A percentile compares a stretch with the other conserved stretches of the same genome.
These are phyloP conservation scores for Cuculus canorus DNA, from an alignment of 2,797 vertebrate genomes.

Conservation along the genomic window DNA sequence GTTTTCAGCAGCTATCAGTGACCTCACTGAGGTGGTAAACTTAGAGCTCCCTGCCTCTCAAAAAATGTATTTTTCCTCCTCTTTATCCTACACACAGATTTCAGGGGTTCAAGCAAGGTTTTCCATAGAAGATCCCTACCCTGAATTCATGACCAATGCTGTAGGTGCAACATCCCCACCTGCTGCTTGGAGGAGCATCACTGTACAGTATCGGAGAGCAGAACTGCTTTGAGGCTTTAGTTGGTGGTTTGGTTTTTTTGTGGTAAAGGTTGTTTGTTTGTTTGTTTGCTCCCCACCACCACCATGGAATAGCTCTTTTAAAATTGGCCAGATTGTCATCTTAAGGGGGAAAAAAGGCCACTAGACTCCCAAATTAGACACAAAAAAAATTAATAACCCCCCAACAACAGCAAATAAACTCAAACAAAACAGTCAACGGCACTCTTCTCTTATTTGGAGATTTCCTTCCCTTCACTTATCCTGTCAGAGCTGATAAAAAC, in stretches of 20 bases:
- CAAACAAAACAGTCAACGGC: not conserved
- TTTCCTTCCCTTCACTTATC: not conserved
- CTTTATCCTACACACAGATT: not conserved
- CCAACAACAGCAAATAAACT: too few relatives aligned
- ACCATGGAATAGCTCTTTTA: not conserved
- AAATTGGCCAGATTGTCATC: not conserved
- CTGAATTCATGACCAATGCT: not conserved
- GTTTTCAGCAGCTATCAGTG: constrained; percentile 41
- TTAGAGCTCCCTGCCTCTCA: not conserved
- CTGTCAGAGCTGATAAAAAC: not conserved
- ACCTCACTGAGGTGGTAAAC: constrained; percentile 5
- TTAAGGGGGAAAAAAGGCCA: not conserved
- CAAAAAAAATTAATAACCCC: not conserved
- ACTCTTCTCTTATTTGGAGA: not conserved
- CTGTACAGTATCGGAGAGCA: not conserved
- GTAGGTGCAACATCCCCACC: not conserved
- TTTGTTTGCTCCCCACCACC: not conserved
- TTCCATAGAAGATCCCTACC: not conserved
- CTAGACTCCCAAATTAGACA: not conserved
- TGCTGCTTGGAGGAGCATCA: not conserved
- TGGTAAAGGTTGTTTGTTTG: not conserved
- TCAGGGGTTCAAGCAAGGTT: not conserved
- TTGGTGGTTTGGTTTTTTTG: not conserved
- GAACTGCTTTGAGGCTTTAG: not conserved
- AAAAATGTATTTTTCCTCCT: not conserved